A percentile compares a stretch with the other conserved stretches of the same genome.
phyloP scores from a whole-genome alignment of 2,797 vertebrate genomes.

The Sebastes diploproa region DNA sequence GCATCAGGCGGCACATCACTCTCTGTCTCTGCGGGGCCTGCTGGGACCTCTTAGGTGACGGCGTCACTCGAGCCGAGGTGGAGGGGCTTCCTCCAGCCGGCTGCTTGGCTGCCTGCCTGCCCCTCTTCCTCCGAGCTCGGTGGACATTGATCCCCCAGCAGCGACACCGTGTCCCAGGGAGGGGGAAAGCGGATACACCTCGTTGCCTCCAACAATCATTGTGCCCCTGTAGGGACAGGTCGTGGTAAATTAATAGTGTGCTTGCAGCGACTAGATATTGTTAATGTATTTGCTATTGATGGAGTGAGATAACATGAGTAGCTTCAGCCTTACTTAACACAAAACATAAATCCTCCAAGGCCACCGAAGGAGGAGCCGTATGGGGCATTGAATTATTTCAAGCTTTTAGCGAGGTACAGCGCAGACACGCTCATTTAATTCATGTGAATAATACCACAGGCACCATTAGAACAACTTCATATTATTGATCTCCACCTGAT shows the following conservation, averaged over 20 bases:
- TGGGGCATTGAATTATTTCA: constrained; percentile 41
- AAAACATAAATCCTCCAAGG: constrained; percentile 88
- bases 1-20: constrained; percentile 63
- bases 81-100: constrained; percentile 72
- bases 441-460: neutral
- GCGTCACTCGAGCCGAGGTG: constrained; percentile 76
- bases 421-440: constrained; percentile 1
- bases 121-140: constrained; percentile 68
- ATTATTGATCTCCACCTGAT: constrained; percentile 7
- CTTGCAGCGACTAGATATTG: constrained; percentile 89
- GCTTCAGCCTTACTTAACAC: constrained; percentile 90
- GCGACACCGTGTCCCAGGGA: constrained; percentile 85
- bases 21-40: constrained; percentile 72
- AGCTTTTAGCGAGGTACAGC: constrained; percentile 42
- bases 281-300: constrained; percentile 91
- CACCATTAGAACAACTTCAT: neutral
- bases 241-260: constrained; percentile 90
- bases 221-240: constrained; percentile 85
- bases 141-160: constrained; percentile 89
- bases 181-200: constrained; percentile 86
- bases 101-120: constrained; percentile 76
- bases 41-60: constrained; percentile 77
- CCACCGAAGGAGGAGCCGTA: constrained; percentile 50
- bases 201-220: constrained; percentile 88
- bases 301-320: constrained; percentile 89